Conservation (phyloP, 2,797 vertebrate species). For the Poliocrania exsul region DNA sequence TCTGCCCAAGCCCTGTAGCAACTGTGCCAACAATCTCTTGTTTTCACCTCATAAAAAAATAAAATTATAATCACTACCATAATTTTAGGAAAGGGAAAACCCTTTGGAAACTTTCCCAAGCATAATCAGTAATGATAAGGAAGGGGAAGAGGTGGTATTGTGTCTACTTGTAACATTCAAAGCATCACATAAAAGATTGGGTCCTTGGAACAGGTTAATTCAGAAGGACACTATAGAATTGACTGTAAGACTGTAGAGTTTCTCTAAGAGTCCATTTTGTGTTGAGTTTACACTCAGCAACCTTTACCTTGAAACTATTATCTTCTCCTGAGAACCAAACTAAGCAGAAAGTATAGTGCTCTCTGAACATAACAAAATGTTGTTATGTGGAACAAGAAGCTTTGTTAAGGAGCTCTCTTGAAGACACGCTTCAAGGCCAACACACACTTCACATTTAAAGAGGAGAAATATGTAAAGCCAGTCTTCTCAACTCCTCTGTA, state of each 20-base stretch:
- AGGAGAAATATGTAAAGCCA: neutral
- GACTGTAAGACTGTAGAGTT: neutral
- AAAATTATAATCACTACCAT: neutral
- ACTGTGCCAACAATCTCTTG: neutral
- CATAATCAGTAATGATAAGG: neutral
- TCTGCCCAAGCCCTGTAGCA: neutral
- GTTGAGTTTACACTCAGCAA: neutral
- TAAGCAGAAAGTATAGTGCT: neutral
- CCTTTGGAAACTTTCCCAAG: neutral
- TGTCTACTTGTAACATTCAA: neutral
- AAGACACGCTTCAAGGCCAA: neutral
- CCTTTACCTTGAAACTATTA: neutral
- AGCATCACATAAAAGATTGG: neutral
- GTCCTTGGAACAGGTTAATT: neutral
- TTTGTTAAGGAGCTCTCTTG: slow-evolving; percentile 2
- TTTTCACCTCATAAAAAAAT: neutral
- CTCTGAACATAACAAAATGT: neutral
- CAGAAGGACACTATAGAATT: neutral
- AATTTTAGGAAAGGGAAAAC: neutral
- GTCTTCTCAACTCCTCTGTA: neutral
- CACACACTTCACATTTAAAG: neutral
- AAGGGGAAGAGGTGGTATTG: neutral
- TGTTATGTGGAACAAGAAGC: neutral
- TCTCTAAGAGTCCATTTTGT: neutral
- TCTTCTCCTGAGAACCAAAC: neutral